Base-by-base conservation (phyloP, 1,140 invertebrate species). In the Delia radicum region DNA sequence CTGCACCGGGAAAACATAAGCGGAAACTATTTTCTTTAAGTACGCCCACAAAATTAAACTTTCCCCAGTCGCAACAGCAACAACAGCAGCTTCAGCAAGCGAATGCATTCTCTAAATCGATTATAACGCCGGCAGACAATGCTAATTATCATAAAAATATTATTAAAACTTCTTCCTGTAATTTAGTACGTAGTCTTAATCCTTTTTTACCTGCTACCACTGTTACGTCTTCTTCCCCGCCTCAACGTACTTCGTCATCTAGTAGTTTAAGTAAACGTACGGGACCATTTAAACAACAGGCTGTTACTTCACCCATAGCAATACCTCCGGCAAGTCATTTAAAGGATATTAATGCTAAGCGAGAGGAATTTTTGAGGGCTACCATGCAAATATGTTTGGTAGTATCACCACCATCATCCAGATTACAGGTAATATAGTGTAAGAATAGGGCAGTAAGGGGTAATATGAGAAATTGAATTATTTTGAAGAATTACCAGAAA, bases 321-420 rank as follows among this genome's bases (percentile, higher is more conserved):
- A 69, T 82, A 75, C 81, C 81, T 15, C n/a, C 72, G 61, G 31
- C 55, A 27, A n/a, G 26, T 63, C 26, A 26, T 12, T 29, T 65
- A 18, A 18, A 80, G 24, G 83, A 85, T 71, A 71, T 86, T n/a
- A 82, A 83, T 67, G 79, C 85, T 26, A 89, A 87, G 71, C 83
- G 88, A 21, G 88, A 89, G 75, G 88, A 89, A 79, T 89, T 89
- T 74, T 77, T 85, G 27, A 83, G 84, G 26, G 85, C 85, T 18
- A 86, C 85, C 37, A 86, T 86, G 85, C 85, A 86, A 78, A 86
- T 86, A 76, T 86, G 85, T 74, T 75, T 86, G 76, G 85, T 86
- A 46, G 85, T 86, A 5, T 86, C 85, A 42, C 85, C 85, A 27
- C 85, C 85, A 46, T 79, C 80, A 18, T 85, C 80, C 77, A 86